Percentiles rank a stretch among this genome's conserved stretches.
These are phyloP conservation scores for Chrysomela aeneicollis DNA, from an alignment of 2,888 invertebrate species.

Conservation along the genomic window DNA sequence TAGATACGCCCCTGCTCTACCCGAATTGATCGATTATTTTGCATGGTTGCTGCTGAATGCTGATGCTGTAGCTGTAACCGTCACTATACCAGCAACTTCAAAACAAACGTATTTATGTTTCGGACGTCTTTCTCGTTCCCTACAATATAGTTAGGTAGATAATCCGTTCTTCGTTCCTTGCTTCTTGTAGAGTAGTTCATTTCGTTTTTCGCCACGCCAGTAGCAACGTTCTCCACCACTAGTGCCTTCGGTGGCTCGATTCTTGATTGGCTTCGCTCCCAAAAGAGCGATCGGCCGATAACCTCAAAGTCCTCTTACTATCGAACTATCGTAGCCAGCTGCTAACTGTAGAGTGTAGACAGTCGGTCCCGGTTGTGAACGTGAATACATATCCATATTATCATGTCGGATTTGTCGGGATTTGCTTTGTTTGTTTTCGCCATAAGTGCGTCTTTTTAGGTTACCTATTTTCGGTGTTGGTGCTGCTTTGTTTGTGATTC, in stretches of 20 bases:
- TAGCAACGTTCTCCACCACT: neutral
- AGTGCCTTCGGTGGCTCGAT: neutral
- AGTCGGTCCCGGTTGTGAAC: neutral
- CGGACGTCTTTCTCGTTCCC: no score
- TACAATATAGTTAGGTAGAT: no score
- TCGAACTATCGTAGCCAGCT: neutral
- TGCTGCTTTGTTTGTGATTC: neutral
- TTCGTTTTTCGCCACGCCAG: neutral
- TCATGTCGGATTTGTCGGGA: neutral
- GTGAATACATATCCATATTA: neutral
- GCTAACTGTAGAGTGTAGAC: neutral
- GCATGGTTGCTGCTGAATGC: no score
- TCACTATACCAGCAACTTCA: no score
- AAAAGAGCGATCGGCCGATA: conserved; percentile 3
- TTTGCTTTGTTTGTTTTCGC: no score
- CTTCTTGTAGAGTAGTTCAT: neutral
- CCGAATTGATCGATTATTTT: no score
- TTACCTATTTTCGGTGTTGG: neutral
- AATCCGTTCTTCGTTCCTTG: no score
- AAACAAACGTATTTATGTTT: no score
- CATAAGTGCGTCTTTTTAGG: no score
- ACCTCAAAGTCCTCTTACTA: neutral
- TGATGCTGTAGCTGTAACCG: no score
- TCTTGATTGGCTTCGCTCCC: neutral
- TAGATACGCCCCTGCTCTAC: no score